Conservation (phyloP, 2,888 invertebrate species). For the Xestia sexstrigata region DNA sequence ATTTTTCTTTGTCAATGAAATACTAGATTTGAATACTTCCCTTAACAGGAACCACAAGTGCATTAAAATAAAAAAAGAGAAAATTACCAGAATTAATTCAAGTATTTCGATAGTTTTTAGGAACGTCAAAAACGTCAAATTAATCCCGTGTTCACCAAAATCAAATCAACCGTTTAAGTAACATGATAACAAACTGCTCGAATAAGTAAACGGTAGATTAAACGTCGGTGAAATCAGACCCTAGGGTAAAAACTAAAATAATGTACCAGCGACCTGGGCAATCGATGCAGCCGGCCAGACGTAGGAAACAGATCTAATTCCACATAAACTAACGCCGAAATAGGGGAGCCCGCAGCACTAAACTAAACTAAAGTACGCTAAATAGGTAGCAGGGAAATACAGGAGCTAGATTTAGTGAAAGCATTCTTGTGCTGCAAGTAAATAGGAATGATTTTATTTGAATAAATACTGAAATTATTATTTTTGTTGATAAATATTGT, state of each 20-base stretch:
- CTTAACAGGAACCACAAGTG: not conserved
- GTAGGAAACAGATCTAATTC: slow-evolving; percentile 55
- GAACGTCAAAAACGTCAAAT: not conserved
- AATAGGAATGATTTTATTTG: slow-evolving; percentile 30
- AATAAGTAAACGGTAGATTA: not conserved
- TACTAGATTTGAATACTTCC: not conserved
- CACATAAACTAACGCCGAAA: slow-evolving; percentile 56
- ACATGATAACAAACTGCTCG: not conserved
- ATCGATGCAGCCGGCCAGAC: slow-evolving; percentile 56
- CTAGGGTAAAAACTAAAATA: slow-evolving; percentile 27
- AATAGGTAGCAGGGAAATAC: slow-evolving; percentile 35
- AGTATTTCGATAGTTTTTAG: not conserved
- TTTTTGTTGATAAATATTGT: not conserved
- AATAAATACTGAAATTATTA: not conserved
- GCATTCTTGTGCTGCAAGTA: slow-evolving; percentile 20
- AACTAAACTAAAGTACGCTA: slow-evolving; percentile 54
- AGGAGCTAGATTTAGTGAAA: slow-evolving; percentile 32
- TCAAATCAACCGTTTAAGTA: not conserved
- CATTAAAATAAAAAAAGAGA: not conserved
- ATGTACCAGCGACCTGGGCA: slow-evolving; percentile 28
- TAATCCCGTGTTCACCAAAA: not conserved
- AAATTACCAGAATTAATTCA: not conserved
- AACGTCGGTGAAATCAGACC: not conserved
- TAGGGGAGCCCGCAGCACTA: slow-evolving; percentile 52
- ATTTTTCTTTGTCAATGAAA: too few relatives aligned